These are phyloP conservation scores for Orius laevigatus DNA, from an alignment of 1,140 invertebrate genomes.

Conservation along the genomic window DNA sequence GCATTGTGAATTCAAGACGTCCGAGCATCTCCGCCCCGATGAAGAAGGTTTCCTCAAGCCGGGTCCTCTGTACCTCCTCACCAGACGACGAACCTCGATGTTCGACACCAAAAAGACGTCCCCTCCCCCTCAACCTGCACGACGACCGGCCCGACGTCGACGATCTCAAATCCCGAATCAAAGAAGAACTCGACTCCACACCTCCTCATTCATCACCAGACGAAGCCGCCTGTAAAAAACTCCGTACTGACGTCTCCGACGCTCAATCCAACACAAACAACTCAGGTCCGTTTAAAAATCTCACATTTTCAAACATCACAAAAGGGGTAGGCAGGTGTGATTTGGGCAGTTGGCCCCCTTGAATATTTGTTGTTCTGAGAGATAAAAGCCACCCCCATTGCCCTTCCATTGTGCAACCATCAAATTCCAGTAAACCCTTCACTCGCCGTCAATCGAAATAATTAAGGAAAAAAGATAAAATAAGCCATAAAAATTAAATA, in stretches of 20 bases:
- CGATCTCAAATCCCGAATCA: slow-evolving; percentile 50
- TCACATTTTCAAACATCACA: no score
- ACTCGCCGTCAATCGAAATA: no score
- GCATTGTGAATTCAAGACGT: slow-evolving; percentile 46
- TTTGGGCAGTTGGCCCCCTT: no score
- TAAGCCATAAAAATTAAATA: no score
- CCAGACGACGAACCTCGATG: slow-evolving; percentile 37
- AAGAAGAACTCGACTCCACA: slow-evolving; percentile 44
- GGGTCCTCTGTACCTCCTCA: slow-evolving; percentile 24
- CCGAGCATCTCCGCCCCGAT: slow-evolving; percentile 64
- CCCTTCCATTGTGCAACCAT: no score
- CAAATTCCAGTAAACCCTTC: no score
- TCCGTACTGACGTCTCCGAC: slow-evolving; percentile 55
- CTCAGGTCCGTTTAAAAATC: slow-evolving; percentile 55
- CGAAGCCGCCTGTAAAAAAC: slow-evolving; percentile 43
- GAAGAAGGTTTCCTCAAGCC: slow-evolving; percentile 32
- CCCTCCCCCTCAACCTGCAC: slow-evolving; percentile 31
- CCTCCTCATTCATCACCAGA: slow-evolving; percentile 30
- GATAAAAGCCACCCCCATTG: no score
- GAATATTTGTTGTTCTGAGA: no score
- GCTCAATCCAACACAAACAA: slow-evolving; percentile 76
- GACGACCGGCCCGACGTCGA: slow-evolving; percentile 36
- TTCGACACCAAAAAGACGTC: slow-evolving; percentile 30
- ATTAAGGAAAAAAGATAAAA: no score
- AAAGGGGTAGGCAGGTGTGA: no score